Evolutionary conservation across 1,140 invertebrate genomes (phyloP).

Genomic region (Rhagoletis zephyria): DNA sequence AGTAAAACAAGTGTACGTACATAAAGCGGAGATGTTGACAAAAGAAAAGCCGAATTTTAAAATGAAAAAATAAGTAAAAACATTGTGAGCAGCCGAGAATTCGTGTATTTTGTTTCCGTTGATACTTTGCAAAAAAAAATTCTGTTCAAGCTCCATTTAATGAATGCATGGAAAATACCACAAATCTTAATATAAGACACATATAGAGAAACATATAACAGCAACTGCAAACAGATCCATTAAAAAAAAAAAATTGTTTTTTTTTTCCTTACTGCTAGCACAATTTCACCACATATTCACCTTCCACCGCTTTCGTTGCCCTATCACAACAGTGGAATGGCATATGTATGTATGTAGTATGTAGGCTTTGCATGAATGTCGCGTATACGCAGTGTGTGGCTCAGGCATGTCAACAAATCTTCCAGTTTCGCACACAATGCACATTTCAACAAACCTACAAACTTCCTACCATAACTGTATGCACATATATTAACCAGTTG

Average conservation of each 20-base stretch:
- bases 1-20: too few relatives aligned
- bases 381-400: constrained; percentile 29
- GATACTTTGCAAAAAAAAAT: neutral
- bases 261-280: too few relatives aligned
- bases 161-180: constrained; percentile 7
- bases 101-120: constrained; percentile 26
- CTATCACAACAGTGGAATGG: neutral
- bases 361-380: neutral
- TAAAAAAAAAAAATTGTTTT: too few relatives aligned
- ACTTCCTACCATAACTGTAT: neutral
- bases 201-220: neutral
- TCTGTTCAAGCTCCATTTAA: neutral
- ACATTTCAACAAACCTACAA: neutral
- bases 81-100: constrained; percentile 18
- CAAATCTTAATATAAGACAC: neutral
- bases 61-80: neutral
- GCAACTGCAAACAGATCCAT: too few relatives aligned
- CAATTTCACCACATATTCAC: too few relatives aligned
- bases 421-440: neutral
- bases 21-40: neutral
- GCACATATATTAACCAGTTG: neutral
- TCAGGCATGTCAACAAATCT: neutral
- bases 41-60: neutral
- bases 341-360: too few relatives aligned
- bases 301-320: neutral